Conservation (phyloP, 2,888 invertebrate species). For the Euspilapteryx auroguttella region DNA sequence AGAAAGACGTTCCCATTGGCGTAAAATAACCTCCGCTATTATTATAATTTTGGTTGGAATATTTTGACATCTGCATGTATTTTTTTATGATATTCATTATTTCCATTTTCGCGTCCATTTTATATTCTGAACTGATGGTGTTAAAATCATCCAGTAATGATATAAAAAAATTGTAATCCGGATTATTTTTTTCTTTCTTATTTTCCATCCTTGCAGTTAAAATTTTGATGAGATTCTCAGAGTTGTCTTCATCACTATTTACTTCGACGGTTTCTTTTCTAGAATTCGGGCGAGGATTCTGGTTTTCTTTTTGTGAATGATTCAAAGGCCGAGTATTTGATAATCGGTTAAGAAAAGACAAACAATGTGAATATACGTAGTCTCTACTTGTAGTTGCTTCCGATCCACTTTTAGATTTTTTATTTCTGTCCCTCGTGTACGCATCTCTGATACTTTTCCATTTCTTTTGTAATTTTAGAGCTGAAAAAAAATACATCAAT, state of each 20-base stretch:
- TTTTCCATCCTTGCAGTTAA: slow-evolving; percentile 2
- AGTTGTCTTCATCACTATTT: slow-evolving; percentile 10
- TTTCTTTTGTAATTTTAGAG: too few relatives aligned
- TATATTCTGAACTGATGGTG: slow-evolving; percentile 3
- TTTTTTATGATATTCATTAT: slow-evolving; percentile 9
- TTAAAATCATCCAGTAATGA: slow-evolving; percentile 5
- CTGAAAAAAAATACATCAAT: slow-evolving; percentile 8
- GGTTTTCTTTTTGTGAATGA: too few relatives aligned
- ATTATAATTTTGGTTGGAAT: too few relatives aligned
- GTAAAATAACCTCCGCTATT: too few relatives aligned
- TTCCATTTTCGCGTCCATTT: slow-evolving; percentile 9
- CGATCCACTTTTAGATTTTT: slow-evolving; percentile 10
- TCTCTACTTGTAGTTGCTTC: slow-evolving; percentile 10
- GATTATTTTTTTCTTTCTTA: slow-evolving; percentile 4
- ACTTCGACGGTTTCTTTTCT: too few relatives aligned
- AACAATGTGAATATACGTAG: slow-evolving; percentile 10
- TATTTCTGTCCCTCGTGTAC: slow-evolving; percentile 9
- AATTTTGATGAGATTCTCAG: slow-evolving; percentile 6
- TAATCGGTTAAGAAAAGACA: too few relatives aligned
- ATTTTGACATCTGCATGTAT: slow-evolving; percentile 9
- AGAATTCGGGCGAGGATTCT: too few relatives aligned
- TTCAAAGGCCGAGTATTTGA: too few relatives aligned
- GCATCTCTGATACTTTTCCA: slow-evolving; percentile 9
- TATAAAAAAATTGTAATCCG: slow-evolving; percentile 3
- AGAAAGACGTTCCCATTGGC: too few relatives aligned